Conservation (phyloP, 2,888 invertebrate species). For the Eupithecia exiguata region DNA sequence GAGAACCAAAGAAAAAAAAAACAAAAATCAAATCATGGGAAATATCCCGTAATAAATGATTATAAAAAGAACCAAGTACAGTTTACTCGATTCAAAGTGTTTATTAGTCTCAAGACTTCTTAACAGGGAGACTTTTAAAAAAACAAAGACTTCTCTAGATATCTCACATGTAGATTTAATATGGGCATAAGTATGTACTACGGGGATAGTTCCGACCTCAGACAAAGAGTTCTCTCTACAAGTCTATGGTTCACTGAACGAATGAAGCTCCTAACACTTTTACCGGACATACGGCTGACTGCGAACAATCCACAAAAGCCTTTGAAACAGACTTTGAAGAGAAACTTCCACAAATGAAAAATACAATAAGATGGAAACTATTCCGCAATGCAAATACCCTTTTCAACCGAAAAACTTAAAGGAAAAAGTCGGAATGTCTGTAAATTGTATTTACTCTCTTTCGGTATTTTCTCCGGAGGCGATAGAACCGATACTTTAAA, state of each 20-base stretch:
- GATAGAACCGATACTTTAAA: constrained; percentile 28
- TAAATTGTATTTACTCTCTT: constrained; percentile 36
- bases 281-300: background rate
- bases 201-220: background rate
- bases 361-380: constrained; percentile 35
- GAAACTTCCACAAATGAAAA: constrained; percentile 29
- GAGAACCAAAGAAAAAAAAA: no score
- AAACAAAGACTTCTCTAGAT: background rate
- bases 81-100: background rate
- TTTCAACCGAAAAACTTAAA: constrained; percentile 33
- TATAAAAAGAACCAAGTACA: no score
- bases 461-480: constrained; percentile 30
- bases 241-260: background rate
- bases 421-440: constrained; percentile 35
- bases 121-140: no score
- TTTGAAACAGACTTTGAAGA: constrained; percentile 11
- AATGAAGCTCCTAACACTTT: constrained; percentile 8
- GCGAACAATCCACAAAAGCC: background rate
- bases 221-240: background rate
- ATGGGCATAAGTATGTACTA: background rate
- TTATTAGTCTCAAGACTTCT: no score
- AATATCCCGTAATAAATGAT: no score
- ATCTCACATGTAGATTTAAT: background rate
- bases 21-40: no score
- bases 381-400: constrained; percentile 35